These are phyloP conservation scores for Mastigias papua DNA, from an alignment of 30 jellyfish, hydroid and myxozoan species.

Conservation along the genomic window DNA sequence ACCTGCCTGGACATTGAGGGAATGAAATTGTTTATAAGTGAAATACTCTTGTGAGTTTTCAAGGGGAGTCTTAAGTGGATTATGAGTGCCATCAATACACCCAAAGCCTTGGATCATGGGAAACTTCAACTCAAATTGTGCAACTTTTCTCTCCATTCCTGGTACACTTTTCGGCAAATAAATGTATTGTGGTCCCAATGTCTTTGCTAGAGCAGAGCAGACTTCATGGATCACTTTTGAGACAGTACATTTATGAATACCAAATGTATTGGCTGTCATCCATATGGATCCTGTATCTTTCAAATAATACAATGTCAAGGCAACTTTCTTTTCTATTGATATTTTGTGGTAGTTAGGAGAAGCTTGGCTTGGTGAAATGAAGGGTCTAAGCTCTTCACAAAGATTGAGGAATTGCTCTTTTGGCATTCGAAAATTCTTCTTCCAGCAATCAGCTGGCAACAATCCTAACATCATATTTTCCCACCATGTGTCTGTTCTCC, in stretches of 20 bases:
- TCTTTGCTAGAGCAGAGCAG: constrained; percentile 30
- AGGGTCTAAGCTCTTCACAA: constrained; percentile 31
- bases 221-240: constrained; percentile 35
- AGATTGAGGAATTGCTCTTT: constrained; percentile 19
- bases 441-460: constrained; percentile 35
- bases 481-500: constrained; percentile 46
- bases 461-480: constrained; percentile 6
- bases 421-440: constrained; percentile 56
- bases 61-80: constrained; percentile 28
- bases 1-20: constrained; percentile 62
- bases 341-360: constrained; percentile 58
- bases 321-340: constrained; percentile 52
- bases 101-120: constrained; percentile 79
- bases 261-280: constrained; percentile 61
- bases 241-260: constrained; percentile 61
- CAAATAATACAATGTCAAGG: constrained; percentile 46
- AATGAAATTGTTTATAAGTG: constrained; percentile 35
- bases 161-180: constrained; percentile 25
- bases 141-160: constrained; percentile 43
- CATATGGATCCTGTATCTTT: constrained; percentile 60
- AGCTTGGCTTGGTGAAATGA: constrained; percentile 31
- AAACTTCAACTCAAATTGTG: constrained; percentile 64
- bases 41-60: constrained; percentile 52
- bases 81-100: constrained; percentile 76
- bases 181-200: constrained; percentile 50